phyloP scores from a whole-genome alignment of 2,888 invertebrate genomes.

The Drosophila heteroneura region DNA sequence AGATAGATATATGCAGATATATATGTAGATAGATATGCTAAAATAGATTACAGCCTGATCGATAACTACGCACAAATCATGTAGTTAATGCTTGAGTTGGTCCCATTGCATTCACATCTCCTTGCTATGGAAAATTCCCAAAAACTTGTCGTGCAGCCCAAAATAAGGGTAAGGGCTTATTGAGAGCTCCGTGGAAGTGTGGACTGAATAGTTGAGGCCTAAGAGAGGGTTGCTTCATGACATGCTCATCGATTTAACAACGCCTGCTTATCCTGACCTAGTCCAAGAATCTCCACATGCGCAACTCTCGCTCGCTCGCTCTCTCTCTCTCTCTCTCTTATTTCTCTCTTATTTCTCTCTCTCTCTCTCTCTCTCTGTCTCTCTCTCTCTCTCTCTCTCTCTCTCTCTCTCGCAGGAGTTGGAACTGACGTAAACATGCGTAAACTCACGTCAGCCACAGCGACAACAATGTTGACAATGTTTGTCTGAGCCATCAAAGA shows the following conservation, averaged over 20 bases:
- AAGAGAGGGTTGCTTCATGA: constrained; percentile 39
- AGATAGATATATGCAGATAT: too few relatives aligned
- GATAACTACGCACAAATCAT: neutral
- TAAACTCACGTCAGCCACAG: constrained; percentile 63
- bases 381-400: neutral
- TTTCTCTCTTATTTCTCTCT: constrained; percentile 1
- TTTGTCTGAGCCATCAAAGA: constrained; percentile 31
- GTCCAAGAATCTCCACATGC: constrained; percentile 57
- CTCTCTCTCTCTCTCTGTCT: neutral
- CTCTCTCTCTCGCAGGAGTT: neutral
- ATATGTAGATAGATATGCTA: neutral
- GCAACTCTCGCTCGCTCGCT: constrained; percentile 32
- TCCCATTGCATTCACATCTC: constrained; percentile 14
- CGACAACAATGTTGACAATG: constrained; percentile 14
- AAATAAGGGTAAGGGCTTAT: constrained; percentile 2
- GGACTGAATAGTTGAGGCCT: neutral
- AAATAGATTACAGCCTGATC: neutral
- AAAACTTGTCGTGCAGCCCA: constrained; percentile 37
- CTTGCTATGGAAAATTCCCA: constrained; percentile 71
- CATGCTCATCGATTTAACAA: constrained; percentile 70
- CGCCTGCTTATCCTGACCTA: constrained; percentile 70
- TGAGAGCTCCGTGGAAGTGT: neutral
- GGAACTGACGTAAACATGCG: constrained; percentile 34
- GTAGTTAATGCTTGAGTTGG: neutral
- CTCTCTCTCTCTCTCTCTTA: constrained; percentile 1